Percentiles rank a stretch among this genome's conserved stretches.
Evolutionary conservation across 2,113 vertebrate genomes (phyloP).

Genomic region (Nothobranchius furzeri): DNA sequence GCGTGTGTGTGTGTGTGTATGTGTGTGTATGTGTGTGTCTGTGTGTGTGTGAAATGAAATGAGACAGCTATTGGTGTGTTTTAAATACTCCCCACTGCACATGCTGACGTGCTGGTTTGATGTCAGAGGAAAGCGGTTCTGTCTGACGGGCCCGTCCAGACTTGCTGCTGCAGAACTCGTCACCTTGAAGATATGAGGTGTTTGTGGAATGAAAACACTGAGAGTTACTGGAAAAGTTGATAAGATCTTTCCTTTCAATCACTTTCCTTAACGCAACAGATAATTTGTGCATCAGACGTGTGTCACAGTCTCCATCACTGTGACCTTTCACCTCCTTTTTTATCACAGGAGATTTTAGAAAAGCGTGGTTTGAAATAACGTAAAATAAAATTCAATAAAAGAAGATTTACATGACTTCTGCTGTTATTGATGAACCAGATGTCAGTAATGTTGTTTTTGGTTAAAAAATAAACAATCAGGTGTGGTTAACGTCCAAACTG

Average conservation of each 20-base stretch:
- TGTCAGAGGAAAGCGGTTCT: constrained; percentile 13
- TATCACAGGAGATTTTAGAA: no score
- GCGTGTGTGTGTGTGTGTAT: no score
- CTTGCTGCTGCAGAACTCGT: constrained; percentile 20
- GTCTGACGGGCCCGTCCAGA: constrained; percentile 24
- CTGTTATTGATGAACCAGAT: no score
- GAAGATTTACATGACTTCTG: no score
- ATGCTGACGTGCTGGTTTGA: constrained; percentile 6
- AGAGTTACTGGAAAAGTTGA: neutral
- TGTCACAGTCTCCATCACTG: constrained; percentile 15
- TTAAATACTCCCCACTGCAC: constrained; percentile 6
- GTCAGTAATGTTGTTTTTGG: no score
- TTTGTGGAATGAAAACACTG: constrained; percentile 30
- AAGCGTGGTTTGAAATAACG: no score
- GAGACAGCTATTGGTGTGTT: constrained; percentile 5
- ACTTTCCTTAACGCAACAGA: neutral
- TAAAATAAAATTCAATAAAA: no score
- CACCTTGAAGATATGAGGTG: constrained; percentile 37
- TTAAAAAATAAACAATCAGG: no score
- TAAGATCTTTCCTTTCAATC: neutral
- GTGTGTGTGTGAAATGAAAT: no score
- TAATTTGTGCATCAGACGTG: neutral
- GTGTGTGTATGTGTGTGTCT: no score
- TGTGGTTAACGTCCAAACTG: no score
- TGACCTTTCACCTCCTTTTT: neutral